Evolutionary conservation across 2,113 vertebrate species (phyloP).

Genomic region (Sorex fumeus): DNA sequence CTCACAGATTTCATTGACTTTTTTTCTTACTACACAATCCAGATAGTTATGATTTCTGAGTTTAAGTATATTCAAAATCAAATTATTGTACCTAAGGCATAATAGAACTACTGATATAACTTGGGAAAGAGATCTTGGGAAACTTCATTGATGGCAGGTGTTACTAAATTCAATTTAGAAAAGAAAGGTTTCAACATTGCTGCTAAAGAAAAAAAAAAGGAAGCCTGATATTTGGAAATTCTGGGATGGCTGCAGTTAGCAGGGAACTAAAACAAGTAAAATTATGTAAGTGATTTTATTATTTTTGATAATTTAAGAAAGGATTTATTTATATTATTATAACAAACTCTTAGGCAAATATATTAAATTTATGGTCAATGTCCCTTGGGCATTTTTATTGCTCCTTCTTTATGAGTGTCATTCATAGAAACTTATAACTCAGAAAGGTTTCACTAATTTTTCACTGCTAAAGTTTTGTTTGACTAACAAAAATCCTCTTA

Average conservation of each 20-base stretch:
- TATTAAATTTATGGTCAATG: not conserved
- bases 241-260: not conserved
- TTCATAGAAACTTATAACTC: not conserved
- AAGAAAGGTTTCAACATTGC: not conserved
- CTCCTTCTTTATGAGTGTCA: not conserved
- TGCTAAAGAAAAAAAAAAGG: constrained; percentile 51
- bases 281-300: not conserved
- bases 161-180: not conserved
- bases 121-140: not conserved
- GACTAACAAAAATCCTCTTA: not conserved
- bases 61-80: constrained; percentile 58
- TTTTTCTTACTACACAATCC: not conserved
- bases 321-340: not conserved
- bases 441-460: not conserved
- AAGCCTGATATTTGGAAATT: constrained; percentile 41
- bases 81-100: not conserved
- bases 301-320: constrained; percentile 3
- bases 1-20: constrained; percentile 10
- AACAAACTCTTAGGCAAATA: not conserved
- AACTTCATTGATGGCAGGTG: not conserved
- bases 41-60: constrained; percentile 1
- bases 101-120: not conserved
- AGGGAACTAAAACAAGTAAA: constrained; percentile 34
- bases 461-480: not conserved
- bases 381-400: not conserved